Percentiles rank a stretch among this genome's conserved stretches.
These are phyloP conservation scores for Melanotaenia pygmaea DNA, from an alignment of 2,797 vertebrate genomes.

Conservation along the genomic window DNA sequence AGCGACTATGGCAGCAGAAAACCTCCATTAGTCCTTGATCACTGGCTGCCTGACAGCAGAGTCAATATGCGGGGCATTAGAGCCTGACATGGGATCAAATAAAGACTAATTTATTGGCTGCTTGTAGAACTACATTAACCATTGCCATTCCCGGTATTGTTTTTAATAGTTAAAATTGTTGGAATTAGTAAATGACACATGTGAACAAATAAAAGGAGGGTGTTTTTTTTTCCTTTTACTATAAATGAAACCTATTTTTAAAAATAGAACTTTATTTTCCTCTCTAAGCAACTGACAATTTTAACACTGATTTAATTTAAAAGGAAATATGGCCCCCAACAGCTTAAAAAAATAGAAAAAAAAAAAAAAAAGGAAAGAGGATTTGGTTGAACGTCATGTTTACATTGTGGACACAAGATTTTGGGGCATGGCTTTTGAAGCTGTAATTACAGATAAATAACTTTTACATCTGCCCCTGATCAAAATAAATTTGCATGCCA, in stretches of 20 bases:
- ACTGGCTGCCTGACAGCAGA: constrained; percentile 75
- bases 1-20: constrained; percentile 71
- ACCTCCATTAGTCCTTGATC: constrained; percentile 80
- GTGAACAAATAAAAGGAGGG: constrained; percentile 1
- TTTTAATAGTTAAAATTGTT: constrained; percentile 50
- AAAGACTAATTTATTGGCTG: constrained; percentile 78
- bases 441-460: constrained; percentile 48
- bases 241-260: neutral
- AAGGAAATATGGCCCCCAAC: constrained; percentile 22
- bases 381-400: constrained; percentile 47
- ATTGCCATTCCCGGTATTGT: constrained; percentile 33
- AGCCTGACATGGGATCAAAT: constrained; percentile 77
- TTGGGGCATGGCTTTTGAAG: constrained; percentile 21
- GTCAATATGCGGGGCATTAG: constrained; percentile 77
- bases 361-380: neutral
- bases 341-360: too few relatives aligned
- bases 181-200: constrained; percentile 9
- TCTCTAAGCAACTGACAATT: neutral
- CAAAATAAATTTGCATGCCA: constrained; percentile 28
- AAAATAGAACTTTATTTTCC: too few relatives aligned
- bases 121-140: constrained; percentile 68
- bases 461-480: constrained; percentile 59
- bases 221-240: neutral
- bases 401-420: constrained; percentile 34
- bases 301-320: constrained; percentile 37